Base-by-base conservation (phyloP, 2,888 invertebrate genomes). In the Drosophila borborema region DNA sequence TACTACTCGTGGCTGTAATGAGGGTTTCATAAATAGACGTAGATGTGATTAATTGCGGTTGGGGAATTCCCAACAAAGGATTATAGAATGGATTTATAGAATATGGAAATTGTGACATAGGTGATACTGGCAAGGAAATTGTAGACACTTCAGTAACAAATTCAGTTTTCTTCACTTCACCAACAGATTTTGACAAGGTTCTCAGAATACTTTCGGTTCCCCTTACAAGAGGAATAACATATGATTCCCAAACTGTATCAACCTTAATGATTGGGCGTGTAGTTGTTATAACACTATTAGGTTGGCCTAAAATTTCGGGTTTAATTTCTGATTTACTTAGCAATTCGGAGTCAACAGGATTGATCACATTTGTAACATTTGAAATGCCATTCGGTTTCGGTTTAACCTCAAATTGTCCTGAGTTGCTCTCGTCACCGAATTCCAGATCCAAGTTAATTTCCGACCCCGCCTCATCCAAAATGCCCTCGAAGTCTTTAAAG, bases 381-480 rank as follows among this genome's bases (percentile, higher is more conserved):
- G 23, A n/a, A 8, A 93, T 9, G 23, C 72, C 81, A 38, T 82
- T 82, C 0, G 74, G 16, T 10, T 68, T 82, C 2, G 66, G 49
- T 46, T 85, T 85, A 0, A 51, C 70, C 43, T 86, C 83, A n/a
- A 81, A 72, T 48, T 94, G 94, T 31, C 94, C 94, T 31, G 95
- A 95, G 65, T 95, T 94, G 79, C 96, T 96, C 81, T 96, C 96
- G 83, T 97, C 97, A 0, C 97, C 97, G 80, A 97, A 97, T 86
- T 98, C 97, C 56, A 97, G 94, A 90, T 98, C 98, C 49, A 97
- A 93, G 91, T 97, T 97, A 23, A 98, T 92, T 93, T 97, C 97
- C 3, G 97, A 97, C 5, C 98, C 98, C 16, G 98, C 97, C 92
- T 97, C 98, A 88, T 98, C 97, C 51, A 98, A 94, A 66, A 96